A percentile compares a stretch with the other conserved stretches of the same genome.
Evolutionary conservation across 2,888 invertebrate genomes (phyloP).

Genomic region (Drosophila pseudotalamancana): DNA sequence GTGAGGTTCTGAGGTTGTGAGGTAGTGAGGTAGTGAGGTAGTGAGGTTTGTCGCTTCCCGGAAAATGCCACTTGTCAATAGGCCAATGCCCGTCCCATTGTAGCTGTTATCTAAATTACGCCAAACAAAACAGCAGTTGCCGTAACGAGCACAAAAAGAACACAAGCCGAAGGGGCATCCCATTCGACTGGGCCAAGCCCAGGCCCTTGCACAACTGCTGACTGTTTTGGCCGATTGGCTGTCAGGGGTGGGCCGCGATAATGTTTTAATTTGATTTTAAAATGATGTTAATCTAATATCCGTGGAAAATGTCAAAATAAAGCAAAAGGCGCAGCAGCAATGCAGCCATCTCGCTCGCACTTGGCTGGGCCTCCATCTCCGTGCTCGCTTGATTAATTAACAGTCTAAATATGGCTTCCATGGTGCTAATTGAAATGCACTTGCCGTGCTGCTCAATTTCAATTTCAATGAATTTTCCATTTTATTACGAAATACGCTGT

Average conservation of each 20-base stretch:
- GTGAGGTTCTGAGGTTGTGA: no score
- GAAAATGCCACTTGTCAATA: conserved; percentile 81
- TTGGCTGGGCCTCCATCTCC: not conserved
- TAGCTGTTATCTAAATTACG: conserved; percentile 80
- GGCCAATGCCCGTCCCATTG: conserved; percentile 56
- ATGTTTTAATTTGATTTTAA: conserved; percentile 83
- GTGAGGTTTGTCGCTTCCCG: conserved; percentile 68
- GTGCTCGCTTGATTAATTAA: conserved; percentile 66
- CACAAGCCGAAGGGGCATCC: conserved; percentile 25
- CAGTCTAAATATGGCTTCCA: conserved; percentile 57
- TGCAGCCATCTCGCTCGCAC: conserved; percentile 9
- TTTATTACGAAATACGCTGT: conserved; percentile 80
- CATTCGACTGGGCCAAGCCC: conserved; percentile 19
- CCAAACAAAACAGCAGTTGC: conserved; percentile 80
- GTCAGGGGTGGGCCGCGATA: conserved; percentile 69
- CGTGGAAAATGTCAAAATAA: conserved; percentile 83
- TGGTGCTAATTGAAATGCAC: conserved; percentile 76
- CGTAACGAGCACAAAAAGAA: conserved; percentile 53
- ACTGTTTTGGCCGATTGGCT: conserved; percentile 26
- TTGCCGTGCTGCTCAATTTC: conserved; percentile 73
- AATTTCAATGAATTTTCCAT: conserved; percentile 79
- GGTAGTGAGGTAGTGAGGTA: conserved; percentile 42
- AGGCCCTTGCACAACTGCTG: conserved; percentile 12
- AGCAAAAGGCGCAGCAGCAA: conserved; percentile 49
- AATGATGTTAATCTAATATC: conserved; percentile 83